Conservation (phyloP, 2,797 vertebrate species). For the Erethizon dorsatum region DNA sequence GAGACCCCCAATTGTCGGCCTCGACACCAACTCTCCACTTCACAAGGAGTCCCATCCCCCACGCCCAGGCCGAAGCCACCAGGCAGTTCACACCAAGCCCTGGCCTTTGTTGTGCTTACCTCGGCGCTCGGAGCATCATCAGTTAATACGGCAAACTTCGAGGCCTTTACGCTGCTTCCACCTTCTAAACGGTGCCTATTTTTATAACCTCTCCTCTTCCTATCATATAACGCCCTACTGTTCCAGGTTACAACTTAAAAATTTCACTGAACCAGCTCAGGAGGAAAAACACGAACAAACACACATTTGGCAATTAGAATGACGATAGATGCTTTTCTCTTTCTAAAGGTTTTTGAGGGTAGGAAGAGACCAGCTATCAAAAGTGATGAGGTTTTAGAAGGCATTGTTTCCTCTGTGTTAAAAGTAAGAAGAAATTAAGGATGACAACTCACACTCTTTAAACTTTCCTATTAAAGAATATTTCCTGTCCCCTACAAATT, state of each 20-base stretch:
- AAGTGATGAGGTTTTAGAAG: background rate
- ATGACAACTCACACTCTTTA: slow-evolving; percentile 1
- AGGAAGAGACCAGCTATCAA: background rate
- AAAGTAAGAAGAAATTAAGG: slow-evolving; percentile 63
- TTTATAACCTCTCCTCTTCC: slow-evolving; percentile 29
- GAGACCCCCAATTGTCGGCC: background rate
- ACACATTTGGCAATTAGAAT: background rate
- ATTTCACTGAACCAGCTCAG: background rate
- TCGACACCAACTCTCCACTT: background rate
- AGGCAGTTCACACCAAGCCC: slow-evolving; percentile 54
- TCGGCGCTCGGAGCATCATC: slow-evolving; percentile 47
- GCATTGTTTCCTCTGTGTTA: background rate
- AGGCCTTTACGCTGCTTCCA: slow-evolving; percentile 1
- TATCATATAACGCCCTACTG: background rate
- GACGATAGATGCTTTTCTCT: slow-evolving; percentile 45
- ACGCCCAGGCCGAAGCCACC: slow-evolving; percentile 51
- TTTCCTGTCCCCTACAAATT: slow-evolving; percentile 36
- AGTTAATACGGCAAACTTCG: background rate
- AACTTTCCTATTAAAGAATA: background rate
- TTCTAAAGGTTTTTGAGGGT: slow-evolving; percentile 38
- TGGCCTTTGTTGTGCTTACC: slow-evolving; percentile 80
- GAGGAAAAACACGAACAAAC: background rate
- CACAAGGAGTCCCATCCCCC: slow-evolving; percentile 75
- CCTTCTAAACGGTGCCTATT: background rate
- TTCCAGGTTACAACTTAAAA: slow-evolving; percentile 61